These are phyloP conservation scores for Hirtodrosophila histrioides DNA, from an alignment of 2,888 invertebrate species.

Conservation along the genomic window DNA sequence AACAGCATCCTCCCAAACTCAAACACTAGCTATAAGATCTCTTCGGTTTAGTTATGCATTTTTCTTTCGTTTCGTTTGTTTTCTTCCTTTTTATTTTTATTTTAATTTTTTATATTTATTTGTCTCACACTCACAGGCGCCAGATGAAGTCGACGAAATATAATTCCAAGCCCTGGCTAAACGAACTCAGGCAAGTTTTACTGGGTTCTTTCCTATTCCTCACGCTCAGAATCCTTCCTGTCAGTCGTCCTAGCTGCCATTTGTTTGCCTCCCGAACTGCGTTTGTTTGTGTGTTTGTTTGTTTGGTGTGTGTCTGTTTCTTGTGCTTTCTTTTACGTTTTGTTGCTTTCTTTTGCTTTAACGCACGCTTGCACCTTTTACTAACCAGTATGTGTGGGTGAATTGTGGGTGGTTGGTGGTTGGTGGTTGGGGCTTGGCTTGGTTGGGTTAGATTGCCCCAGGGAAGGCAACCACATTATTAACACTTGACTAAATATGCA, in stretches of 20 bases:
- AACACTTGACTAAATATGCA: conserved; percentile 84
- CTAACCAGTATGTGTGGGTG: conserved; percentile 21
- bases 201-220: conserved; percentile 5
- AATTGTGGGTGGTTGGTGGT: conserved; percentile 15
- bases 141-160: conserved; percentile 35
- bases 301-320: conserved; percentile 36
- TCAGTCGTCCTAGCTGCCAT: conserved; percentile 25
- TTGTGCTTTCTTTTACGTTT: conserved; percentile 39
- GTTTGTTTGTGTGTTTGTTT: conserved; percentile 49
- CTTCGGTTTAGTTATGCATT: conserved; percentile 70
- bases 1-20: conserved; percentile 55
- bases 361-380: conserved; percentile 76
- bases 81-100: conserved; percentile 11
- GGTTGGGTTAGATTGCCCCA: conserved; percentile 38
- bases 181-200: conserved; percentile 65
- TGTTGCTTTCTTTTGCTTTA: conserved; percentile 51
- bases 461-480: conserved; percentile 81
- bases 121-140: conserved; percentile 56
- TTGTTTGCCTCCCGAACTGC: conserved; percentile 34
- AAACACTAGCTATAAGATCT: conserved; percentile 44
- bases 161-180: conserved; percentile 41
- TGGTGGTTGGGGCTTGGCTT: background rate
- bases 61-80: conserved; percentile 38
- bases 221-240: conserved; percentile 23
- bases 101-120: conserved; percentile 39